These are phyloP conservation scores for Corapipo altera DNA, from an alignment of 2,113 vertebrate species.

Conservation along the genomic window DNA sequence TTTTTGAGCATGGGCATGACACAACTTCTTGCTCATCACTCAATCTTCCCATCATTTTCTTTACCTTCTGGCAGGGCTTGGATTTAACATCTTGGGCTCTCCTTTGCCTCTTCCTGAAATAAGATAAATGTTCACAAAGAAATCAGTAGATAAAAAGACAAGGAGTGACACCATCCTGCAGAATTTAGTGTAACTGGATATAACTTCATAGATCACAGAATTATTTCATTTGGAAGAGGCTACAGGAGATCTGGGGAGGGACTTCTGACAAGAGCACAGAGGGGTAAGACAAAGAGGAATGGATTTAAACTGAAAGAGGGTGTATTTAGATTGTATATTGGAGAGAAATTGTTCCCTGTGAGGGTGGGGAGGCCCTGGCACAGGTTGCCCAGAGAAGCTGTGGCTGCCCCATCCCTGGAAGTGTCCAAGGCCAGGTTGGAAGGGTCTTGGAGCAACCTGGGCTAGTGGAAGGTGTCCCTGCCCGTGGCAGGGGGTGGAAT, in stretches of 20 bases:
- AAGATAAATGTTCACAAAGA: background rate
- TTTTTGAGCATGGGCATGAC: background rate
- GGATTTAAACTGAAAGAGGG: background rate
- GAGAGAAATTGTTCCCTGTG: background rate
- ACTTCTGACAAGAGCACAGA: background rate
- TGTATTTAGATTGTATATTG: background rate
- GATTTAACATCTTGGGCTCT: background rate
- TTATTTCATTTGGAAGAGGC: background rate
- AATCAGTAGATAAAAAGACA: background rate
- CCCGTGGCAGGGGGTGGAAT: background rate
- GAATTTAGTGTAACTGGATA: background rate
- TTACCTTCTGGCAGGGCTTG: background rate
- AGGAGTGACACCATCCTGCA: background rate
- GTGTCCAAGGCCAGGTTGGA: background rate
- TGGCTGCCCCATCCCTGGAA: background rate
- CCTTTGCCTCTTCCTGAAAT: background rate
- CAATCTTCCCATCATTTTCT: background rate
- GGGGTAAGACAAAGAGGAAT: background rate
- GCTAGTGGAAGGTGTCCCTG: background rate
- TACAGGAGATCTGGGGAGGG: background rate
- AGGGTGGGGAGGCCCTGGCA: background rate
- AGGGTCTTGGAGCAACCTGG: accelerated
- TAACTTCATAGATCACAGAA: background rate
- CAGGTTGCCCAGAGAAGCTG: background rate
- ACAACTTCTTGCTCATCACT: background rate